Base-by-base conservation (phyloP, 2,113 vertebrate species). In the Pandion haliaetus region DNA sequence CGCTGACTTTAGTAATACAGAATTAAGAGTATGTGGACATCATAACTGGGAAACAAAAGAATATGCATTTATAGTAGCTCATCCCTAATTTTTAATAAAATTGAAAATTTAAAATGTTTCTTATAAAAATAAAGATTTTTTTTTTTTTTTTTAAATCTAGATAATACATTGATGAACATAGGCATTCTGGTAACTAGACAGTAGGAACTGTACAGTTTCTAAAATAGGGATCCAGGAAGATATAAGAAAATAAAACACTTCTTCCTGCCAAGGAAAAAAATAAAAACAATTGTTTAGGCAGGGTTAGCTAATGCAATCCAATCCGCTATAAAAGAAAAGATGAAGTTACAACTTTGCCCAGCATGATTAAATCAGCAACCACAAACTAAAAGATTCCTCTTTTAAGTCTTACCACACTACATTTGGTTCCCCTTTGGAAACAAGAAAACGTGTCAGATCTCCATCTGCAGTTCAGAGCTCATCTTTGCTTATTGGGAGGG, bases 331-430 rank as follows among this genome's bases (percentile, higher is more conserved):
- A 91, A 94, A 81, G 62, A 95, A 96, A 52, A 42, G 29, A 72
- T 25, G 3, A 20, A 69, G 63, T 82, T 73, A 59, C 13, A 9
- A n/a, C 14, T 78, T 82, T 84, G n/a, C 23, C 90, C 45, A 78
- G 20, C 36, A 54, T 63, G 62, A 96, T 58, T 84, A 58, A 55
- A 82, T 84, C 76, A 80, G 49, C 40, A 93, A 88, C 94, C 83
- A 92, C 67, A 88, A 76, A 86, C 20, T 31, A 58, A 91, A 90
- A 59, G 6, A 80, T 54, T 96, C 34, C 12, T 55, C 94, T 92
- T 97, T 93, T 38, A 94, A 90, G 79, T 90, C 57, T 88, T 59
- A 95, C 86, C 77, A 82, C 40, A 67, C 47, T 92, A 82, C 55
- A 86, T 93, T 95, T 87, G 73, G 38, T 66, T 95, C 82, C 78